Conservation (phyloP, 1,140 invertebrate species). For the Panagrolaimus sp. region DNA sequence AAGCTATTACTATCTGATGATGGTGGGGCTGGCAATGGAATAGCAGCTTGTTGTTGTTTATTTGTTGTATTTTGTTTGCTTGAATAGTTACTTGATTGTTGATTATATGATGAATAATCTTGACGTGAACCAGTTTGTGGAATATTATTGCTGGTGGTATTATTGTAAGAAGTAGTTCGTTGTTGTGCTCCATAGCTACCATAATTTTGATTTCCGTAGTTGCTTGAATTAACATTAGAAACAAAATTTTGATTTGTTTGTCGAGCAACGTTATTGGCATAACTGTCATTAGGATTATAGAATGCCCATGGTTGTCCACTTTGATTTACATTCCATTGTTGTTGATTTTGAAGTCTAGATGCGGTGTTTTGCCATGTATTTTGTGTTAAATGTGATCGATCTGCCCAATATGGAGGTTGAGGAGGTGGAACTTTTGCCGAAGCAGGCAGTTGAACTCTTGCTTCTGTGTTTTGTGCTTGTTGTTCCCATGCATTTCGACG, state of each 20-base stretch:
- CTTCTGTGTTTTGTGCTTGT: conserved; percentile 31
- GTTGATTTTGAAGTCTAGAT: no score
- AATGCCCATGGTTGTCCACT: neutral
- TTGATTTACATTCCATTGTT: neutral
- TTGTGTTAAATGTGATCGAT: conserved; percentile 4
- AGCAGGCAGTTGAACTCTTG: conserved; percentile 28
- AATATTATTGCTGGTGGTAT: neutral
- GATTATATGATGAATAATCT: neutral
- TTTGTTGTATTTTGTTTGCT: neutral
- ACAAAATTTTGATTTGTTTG: no score
- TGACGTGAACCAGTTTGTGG: neutral
- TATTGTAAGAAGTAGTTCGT: neutral
- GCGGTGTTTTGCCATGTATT: conserved; percentile 5
- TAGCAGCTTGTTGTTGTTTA: neutral
- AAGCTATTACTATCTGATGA: neutral
- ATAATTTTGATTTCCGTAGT: neutral
- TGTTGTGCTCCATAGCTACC: neutral
- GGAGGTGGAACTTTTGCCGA: conserved; percentile 31
- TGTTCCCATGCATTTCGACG: conserved; percentile 34
- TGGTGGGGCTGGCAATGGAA: neutral
- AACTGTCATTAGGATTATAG: neutral
- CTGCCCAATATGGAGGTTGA: conserved; percentile 30
- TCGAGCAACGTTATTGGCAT: neutral
- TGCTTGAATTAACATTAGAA: no score
- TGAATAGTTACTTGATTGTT: neutral